Percentiles rank a stretch among this genome's conserved stretches.
Evolutionary conservation across 2,113 vertebrate species (phyloP).

Genomic region (Urocitellus parryii): DNA sequence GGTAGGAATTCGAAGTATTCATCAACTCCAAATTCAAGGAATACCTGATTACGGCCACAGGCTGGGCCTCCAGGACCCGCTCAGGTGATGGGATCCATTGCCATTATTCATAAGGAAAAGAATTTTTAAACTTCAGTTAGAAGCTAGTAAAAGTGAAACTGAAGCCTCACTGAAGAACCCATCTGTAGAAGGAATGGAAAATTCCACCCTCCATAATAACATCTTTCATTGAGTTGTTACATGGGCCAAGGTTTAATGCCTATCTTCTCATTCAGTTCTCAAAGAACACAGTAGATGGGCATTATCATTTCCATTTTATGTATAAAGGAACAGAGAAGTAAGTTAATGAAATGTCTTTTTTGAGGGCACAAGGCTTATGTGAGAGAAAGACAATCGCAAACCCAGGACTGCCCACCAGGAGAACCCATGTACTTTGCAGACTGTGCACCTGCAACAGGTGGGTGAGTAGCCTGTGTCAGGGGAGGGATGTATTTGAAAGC

Average conservation of each 20-base stretch:
- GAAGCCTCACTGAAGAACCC: neutral
- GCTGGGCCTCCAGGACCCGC: neutral
- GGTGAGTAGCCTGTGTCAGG: accelerated
- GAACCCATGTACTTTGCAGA: too few species aligned
- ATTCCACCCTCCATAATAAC: neutral
- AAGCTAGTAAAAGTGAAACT: neutral
- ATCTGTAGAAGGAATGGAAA: neutral
- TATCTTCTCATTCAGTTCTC: neutral
- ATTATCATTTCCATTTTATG: neutral
- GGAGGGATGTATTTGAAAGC: neutral
- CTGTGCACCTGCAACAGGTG: accelerated
- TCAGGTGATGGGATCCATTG: neutral
- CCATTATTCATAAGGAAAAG: neutral
- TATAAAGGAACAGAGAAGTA: neutral
- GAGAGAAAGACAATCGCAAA: neutral
- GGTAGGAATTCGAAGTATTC: neutral
- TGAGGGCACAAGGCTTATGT: neutral
- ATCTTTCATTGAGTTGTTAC: neutral
- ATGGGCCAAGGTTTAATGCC: neutral
- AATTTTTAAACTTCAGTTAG: neutral
- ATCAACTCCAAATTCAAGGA: neutral
- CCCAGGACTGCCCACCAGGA: neutral
- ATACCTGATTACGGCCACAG: neutral
- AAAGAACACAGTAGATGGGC: neutral
- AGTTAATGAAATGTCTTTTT: neutral